Percentiles rank a stretch among this genome's conserved stretches.
Conservation (phyloP, 2,797 vertebrate species). For the Sparus aurata region DNA sequence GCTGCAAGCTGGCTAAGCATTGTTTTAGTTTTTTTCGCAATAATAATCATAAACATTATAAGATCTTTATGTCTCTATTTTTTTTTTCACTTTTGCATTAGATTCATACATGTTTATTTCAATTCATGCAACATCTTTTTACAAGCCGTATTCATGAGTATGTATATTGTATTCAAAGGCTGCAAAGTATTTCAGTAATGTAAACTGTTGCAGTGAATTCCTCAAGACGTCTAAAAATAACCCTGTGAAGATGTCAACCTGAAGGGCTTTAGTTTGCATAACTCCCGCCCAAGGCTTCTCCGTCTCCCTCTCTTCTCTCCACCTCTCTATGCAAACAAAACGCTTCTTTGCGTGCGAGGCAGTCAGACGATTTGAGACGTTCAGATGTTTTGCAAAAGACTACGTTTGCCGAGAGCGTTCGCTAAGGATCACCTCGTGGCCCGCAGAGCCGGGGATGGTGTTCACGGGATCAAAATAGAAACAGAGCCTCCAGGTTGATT, state of each 20-base stretch:
- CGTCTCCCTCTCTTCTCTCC: constrained; percentile 5
- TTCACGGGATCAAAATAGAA: constrained; percentile 61
- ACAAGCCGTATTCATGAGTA: no score
- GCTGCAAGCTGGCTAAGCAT: not conserved
- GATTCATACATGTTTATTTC: not conserved
- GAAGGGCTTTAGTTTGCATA: constrained; percentile 46
- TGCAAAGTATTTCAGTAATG: constrained; percentile 61
- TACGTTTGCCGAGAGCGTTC: constrained; percentile 28
- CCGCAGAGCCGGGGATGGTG: not conserved
- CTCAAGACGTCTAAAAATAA: constrained; percentile 71
- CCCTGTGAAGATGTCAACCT: constrained; percentile 49
- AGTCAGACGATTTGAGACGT: constrained; percentile 56
- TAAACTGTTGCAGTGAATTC: constrained; percentile 72
- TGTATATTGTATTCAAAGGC: constrained; percentile 22
- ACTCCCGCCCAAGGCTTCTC: constrained; percentile 30
- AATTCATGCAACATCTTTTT: not conserved
- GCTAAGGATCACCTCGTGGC: constrained; percentile 46
- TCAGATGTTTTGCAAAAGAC: constrained; percentile 67
- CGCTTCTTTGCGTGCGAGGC: constrained; percentile 64
- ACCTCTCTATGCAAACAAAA: constrained; percentile 48
- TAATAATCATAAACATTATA: not conserved
- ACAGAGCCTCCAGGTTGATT: constrained; percentile 66
- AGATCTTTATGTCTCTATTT: not conserved
- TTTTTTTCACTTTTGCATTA: no score
- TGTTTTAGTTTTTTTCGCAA: no score